phyloP scores from a whole-genome alignment of 2,113 vertebrate genomes.

The Galeopterus variegatus region DNA sequence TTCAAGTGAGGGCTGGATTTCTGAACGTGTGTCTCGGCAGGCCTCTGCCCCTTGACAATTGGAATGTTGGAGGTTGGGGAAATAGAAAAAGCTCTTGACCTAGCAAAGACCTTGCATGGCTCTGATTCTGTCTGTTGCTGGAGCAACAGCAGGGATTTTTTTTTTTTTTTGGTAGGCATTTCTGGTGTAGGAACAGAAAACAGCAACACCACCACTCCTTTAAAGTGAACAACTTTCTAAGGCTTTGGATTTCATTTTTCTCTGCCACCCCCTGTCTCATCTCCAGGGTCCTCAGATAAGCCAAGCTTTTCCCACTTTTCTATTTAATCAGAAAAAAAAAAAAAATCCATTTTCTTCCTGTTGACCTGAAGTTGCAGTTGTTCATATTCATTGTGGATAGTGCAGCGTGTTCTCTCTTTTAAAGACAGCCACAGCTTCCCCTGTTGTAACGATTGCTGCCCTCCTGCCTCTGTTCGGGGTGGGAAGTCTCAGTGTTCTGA shows the following conservation, averaged over 20 bases:
- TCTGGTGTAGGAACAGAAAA: conserved; percentile 64
- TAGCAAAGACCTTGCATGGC: conserved; percentile 15
- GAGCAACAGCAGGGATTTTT: conserved; percentile 38
- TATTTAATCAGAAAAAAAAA: not conserved
- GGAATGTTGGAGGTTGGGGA: not conserved
- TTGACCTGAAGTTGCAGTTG: not conserved
- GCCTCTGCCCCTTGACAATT: not conserved
- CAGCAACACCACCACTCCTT: not conserved
- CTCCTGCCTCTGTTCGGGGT: not conserved
- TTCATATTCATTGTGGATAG: not conserved
- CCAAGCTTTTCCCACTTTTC: not conserved
- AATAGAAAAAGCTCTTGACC: conserved; percentile 16
- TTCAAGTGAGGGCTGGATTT: conserved; percentile 8
- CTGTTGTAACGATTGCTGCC: not conserved
- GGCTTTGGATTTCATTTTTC: conserved; percentile 48
- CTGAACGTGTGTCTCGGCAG: not conserved
- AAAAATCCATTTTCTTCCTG: not conserved
- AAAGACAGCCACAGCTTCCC: not conserved
- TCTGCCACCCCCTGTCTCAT: not conserved
- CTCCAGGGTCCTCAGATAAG: not conserved
- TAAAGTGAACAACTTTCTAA: conserved; percentile 45
- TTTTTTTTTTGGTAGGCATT: conserved; percentile 16
- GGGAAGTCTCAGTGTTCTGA: not conserved
- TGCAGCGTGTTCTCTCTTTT: not conserved
- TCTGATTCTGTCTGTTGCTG: conserved; percentile 61